Base-by-base conservation (phyloP, 2,797 vertebrate genomes). In the Bovichtus diacanthus region DNA sequence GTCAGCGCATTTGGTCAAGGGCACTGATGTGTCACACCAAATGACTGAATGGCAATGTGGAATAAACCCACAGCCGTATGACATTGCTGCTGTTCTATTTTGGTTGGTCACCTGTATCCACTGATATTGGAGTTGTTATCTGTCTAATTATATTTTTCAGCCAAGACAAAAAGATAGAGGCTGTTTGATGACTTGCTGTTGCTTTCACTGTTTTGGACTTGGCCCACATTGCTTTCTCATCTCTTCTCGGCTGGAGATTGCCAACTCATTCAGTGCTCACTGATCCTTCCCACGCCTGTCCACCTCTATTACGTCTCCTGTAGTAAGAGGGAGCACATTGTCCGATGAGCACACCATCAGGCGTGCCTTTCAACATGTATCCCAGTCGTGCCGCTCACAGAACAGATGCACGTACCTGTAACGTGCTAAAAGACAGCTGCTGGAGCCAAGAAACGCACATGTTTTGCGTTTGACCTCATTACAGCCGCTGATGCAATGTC, bases 251-350 rank as follows among this genome's bases (percentile, higher is more conserved):
- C 69, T 73, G 54, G 59, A 73, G 58, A 59, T 70, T 34, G 36
- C 54, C 55, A 72, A 9, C 62, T 81, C 72, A 60, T 65, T 74
- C 62, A 49, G 34, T 76, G 78, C 69, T 78, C 77, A 70, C 74
- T 75, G 84, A 78, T 70, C 74, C 53, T 82, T 78, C 9, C 58
- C 51, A 19, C 60, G 47, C 74, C 73, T 84, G 85, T 90, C 82
- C 34, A n/a, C 53, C 79, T 70, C 53, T 15, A 82, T 88, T 49
- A 78, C 9, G 31, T 82, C 70, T 70, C 27, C 19, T 70, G 9
- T 25, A 8, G 55, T 3, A 62, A 8, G 60, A 74, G 18, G 13
- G 16, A 43, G 49, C 25, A 13, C n/a, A 60, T 50, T 12, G 11
- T 46, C 27, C 34, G 36, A 76, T 39, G 67, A 50, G 34, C 6